Evolutionary conservation across 2,888 invertebrate species (phyloP).

Genomic region (Eutolmus rufibarbis): DNA sequence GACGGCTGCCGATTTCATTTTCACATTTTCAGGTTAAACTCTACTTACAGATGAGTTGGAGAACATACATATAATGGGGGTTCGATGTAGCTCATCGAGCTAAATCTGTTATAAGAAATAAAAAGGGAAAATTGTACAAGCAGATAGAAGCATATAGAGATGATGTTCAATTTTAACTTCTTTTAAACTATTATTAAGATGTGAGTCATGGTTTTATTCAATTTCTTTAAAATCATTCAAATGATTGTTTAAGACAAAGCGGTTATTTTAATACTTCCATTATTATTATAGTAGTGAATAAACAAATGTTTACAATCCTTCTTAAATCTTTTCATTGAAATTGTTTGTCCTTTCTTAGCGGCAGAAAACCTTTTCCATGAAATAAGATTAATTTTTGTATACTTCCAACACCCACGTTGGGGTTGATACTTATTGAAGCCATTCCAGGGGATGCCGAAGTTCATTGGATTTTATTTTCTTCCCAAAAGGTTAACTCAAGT

Average conservation of each 20-base stretch:
- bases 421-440: not conserved
- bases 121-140: too few species aligned
- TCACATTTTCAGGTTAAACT: not conserved
- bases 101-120: not conserved
- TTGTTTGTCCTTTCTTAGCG: not conserved
- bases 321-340: not conserved
- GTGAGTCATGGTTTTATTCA: too few species aligned
- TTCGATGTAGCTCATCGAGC: not conserved
- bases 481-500: not conserved
- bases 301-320: not conserved
- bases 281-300: not conserved
- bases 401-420: not conserved
- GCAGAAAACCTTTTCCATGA: not conserved
- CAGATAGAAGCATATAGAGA: too few species aligned
- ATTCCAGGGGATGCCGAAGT: not conserved
- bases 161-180: too few species aligned
- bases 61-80: not conserved
- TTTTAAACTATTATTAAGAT: too few species aligned
- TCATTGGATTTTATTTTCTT: not conserved
- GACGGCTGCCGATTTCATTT: not conserved
- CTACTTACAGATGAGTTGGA: not conserved
- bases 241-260: not conserved
- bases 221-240: too few species aligned
- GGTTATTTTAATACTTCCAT: not conserved
- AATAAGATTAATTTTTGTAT: not conserved